phyloP scores from a whole-genome alignment of 37 sponge, comb jelly and placozoan genomes.

The Dysidea cf. avara region DNA sequence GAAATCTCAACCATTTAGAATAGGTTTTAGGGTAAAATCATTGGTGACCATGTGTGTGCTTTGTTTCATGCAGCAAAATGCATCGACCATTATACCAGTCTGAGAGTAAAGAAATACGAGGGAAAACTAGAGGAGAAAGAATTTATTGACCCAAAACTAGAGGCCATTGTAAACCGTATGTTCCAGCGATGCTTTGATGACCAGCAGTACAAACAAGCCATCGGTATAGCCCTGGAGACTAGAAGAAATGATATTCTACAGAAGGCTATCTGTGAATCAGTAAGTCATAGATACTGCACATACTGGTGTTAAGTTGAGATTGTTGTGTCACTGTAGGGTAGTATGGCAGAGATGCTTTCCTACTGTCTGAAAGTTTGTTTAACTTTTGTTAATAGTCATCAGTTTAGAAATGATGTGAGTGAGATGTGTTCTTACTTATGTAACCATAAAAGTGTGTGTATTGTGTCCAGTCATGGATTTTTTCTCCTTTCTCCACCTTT shows the following conservation, averaged over 20 bases:
- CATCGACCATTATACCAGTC: constrained; percentile 83
- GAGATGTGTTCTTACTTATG: no score
- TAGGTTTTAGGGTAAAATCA: no score
- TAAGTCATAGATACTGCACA: constrained; percentile 26
- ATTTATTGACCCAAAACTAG: constrained; percentile 75
- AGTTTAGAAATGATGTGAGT: constrained; percentile 68
- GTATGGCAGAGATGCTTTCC: constrained; percentile 65
- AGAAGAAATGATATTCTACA: constrained; percentile 86
- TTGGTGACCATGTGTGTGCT: no score
- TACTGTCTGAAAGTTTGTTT: constrained; percentile 83
- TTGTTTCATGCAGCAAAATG: constrained; percentile 58
- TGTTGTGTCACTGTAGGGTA: constrained; percentile 28
- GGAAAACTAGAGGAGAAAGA: constrained; percentile 26
- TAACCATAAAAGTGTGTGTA: no score
- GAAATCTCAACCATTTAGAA: no score
- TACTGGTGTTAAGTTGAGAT: not conserved
- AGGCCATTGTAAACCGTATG: constrained; percentile 89
- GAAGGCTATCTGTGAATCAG: constrained; percentile 74
- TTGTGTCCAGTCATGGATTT: no score
- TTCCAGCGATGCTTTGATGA: constrained; percentile 88
- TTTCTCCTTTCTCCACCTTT: no score
- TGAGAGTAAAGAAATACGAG: constrained; percentile 45
- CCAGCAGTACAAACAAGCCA: constrained; percentile 86
- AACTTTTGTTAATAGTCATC: constrained; percentile 61
- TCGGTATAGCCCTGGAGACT: constrained; percentile 93